Conservation (phyloP, 2,888 invertebrate genomes). For the Anarsia innoxiella region DNA sequence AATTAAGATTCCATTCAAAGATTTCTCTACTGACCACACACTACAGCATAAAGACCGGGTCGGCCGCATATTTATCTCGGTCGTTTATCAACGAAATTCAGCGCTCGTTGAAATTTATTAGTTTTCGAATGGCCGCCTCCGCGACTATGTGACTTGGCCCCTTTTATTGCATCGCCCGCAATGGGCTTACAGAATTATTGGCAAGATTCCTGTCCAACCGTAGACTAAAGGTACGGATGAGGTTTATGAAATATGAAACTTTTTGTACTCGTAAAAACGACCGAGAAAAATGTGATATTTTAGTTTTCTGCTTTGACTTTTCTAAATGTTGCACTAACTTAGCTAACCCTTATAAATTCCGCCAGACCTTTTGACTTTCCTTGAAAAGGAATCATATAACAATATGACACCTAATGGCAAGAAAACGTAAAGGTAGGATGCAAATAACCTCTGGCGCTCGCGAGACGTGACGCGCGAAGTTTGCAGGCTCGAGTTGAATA, state of each 20-base stretch:
- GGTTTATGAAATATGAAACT: constrained; percentile 29
- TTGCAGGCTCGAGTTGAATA: constrained; percentile 52
- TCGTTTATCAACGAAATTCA: constrained; percentile 70
- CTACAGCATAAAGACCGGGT: constrained; percentile 35
- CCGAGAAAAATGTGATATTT: constrained; percentile 10
- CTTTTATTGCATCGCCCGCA: constrained; percentile 42
- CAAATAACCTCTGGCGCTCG: constrained; percentile 50
- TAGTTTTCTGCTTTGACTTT: background rate
- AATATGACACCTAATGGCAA: constrained; percentile 50
- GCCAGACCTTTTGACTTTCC: background rate
- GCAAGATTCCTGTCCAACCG: constrained; percentile 29
- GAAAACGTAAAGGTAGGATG: constrained; percentile 55
- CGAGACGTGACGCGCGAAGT: constrained; percentile 52
- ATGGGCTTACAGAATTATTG: constrained; percentile 42
- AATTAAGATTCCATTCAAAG: too few species aligned
- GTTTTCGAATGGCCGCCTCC: constrained; percentile 59
- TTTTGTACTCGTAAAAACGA: constrained; percentile 24
- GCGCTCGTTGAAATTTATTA: constrained; percentile 62
- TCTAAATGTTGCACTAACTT: background rate
- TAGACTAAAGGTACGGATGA: constrained; percentile 20
- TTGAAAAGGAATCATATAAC: constrained; percentile 32
- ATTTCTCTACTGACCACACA: too few species aligned
- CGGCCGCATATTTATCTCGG: constrained; percentile 51
- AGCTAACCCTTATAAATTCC: constrained; percentile 8
- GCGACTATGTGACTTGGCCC: constrained; percentile 43